Percentiles rank a stretch among this genome's conserved stretches.
These are phyloP conservation scores for Epizoanthus rinbou DNA, from an alignment of 92 coral and sea anemone species.

Conservation along the genomic window DNA sequence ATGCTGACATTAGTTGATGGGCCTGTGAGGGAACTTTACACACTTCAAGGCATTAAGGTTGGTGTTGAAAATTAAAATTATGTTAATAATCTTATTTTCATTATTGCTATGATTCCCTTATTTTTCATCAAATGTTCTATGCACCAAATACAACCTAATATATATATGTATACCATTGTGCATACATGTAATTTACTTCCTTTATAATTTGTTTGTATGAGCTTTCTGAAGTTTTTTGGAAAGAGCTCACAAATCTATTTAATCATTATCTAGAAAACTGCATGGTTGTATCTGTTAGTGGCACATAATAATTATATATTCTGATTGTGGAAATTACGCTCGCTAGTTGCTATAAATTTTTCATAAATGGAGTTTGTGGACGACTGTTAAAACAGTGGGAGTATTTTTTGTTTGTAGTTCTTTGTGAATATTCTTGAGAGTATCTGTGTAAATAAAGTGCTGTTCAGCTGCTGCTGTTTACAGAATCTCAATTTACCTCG, in stretches of 20 bases:
- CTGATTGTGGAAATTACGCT: not conserved
- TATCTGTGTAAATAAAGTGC: slow-evolving; percentile 14
- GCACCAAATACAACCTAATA: not conserved
- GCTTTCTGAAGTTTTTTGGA: not conserved
- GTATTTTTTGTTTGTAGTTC: not conserved
- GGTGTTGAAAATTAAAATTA: not conserved
- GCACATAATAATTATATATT: not conserved
- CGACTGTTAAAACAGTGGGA: not conserved
- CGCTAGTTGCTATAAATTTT: not conserved
- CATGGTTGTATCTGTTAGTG: too few relatives aligned
- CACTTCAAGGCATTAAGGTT: slow-evolving; percentile 66
- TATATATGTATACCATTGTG: not conserved
- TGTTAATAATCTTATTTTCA: not conserved
- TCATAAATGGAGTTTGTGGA: not conserved
- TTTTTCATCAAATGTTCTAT: not conserved
- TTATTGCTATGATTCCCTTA: not conserved
- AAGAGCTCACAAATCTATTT: not conserved
- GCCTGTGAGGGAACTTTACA: slow-evolving; percentile 66
- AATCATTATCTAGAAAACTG: too few relatives aligned
- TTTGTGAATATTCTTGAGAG: not conserved
- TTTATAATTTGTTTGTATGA: not conserved
- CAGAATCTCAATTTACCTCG: not conserved
- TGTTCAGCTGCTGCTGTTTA: slow-evolving; percentile 4
- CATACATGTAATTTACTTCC: not conserved
- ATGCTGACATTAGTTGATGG: slow-evolving; percentile 62